Percentiles rank a stretch among this genome's conserved stretches.
These are phyloP conservation scores for Caenorhabditis sulstoni DNA, from an alignment of 2,888 invertebrate species.

Conservation along the genomic window DNA sequence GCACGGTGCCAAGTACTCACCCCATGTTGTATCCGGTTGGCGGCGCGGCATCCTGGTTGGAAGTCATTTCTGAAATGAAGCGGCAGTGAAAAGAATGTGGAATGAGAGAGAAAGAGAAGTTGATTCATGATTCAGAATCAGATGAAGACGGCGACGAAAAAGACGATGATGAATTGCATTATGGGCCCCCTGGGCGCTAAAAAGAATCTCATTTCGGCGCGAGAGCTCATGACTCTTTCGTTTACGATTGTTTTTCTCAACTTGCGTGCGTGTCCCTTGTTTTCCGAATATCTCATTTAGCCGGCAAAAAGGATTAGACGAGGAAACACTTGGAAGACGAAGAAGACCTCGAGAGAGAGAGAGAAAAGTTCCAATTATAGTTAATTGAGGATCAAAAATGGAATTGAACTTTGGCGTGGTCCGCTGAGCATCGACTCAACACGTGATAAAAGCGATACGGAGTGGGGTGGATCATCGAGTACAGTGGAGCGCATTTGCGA, in stretches of 20 bases:
- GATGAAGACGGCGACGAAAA: background rate
- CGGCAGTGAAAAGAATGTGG: background rate
- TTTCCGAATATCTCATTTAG: slow-evolving; percentile 22
- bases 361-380: slow-evolving; percentile 2
- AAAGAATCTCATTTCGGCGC: background rate
- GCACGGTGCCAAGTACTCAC: background rate
- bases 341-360: background rate
- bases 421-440: too few species aligned
- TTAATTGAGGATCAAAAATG: background rate
- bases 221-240: background rate
- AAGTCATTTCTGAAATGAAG: slow-evolving; percentile 38
- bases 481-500: too few species aligned
- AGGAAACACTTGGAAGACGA: slow-evolving; percentile 8
- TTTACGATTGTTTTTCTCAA: background rate
- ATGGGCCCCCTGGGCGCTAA: background rate
- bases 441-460: too few species aligned
- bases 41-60: slow-evolving; percentile 35
- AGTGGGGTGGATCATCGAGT: too few species aligned
- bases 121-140: slow-evolving; percentile 4
- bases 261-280: background rate
- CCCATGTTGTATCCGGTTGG: slow-evolving; percentile 49
- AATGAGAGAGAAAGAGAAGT: slow-evolving; percentile 11
- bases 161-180: slow-evolving; percentile 12
- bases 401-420: too few species aligned
- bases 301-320: background rate